These are phyloP conservation scores for Amblyjoppa fuscipennis DNA, from an alignment of 2,888 invertebrate genomes.

Conservation along the genomic window DNA sequence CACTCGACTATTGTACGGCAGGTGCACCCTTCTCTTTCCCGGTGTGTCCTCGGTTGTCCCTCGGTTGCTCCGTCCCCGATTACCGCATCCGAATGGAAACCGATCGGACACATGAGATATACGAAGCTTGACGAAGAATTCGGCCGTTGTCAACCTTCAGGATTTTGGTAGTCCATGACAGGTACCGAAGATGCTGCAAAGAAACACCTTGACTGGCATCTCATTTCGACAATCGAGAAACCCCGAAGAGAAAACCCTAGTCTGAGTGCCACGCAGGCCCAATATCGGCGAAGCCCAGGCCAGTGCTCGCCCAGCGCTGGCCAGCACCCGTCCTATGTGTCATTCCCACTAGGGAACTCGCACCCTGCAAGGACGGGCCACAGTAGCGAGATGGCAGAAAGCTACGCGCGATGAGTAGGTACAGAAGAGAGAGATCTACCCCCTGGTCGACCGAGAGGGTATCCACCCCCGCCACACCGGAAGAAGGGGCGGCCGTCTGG, in stretches of 20 bases:
- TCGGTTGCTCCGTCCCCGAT: background rate
- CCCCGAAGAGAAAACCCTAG: background rate
- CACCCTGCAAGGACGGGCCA: conserved; percentile 21
- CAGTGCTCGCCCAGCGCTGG: background rate
- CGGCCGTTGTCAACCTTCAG: background rate
- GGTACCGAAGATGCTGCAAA: background rate
- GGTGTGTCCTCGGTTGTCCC: background rate
- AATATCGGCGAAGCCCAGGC: background rate
- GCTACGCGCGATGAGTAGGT: conserved; percentile 28
- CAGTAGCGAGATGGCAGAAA: conserved; percentile 23
- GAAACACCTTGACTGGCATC: background rate
- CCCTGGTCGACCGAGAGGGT: conserved; percentile 23
- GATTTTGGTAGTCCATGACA: background rate
- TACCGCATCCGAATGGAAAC: background rate
- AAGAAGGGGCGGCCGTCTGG: conserved; percentile 37
- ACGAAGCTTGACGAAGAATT: background rate
- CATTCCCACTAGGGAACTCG: background rate
- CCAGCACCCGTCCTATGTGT: background rate
- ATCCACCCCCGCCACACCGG: conserved; percentile 43
- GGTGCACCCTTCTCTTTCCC: conserved; percentile 48
- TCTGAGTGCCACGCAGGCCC: background rate
- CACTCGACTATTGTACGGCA: conserved; percentile 53
- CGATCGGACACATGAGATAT: background rate
- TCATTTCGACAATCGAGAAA: background rate
- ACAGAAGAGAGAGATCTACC: conserved; percentile 18